phyloP scores from a whole-genome alignment of 1,140 invertebrate genomes.

The Drusus annulatus region DNA sequence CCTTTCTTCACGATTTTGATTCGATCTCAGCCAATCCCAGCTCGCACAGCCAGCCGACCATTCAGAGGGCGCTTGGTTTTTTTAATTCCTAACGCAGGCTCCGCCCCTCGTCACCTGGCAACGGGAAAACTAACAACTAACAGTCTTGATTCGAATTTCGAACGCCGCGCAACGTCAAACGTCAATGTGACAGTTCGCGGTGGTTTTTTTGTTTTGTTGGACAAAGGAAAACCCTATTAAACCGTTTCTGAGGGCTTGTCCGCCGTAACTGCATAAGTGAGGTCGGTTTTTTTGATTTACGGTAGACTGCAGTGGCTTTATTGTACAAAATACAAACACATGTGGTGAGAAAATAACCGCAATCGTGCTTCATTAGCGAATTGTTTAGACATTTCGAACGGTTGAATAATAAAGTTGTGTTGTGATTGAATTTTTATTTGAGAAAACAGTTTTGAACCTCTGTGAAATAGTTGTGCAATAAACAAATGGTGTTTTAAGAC shows the following conservation, averaged over 20 bases:
- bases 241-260: not conserved
- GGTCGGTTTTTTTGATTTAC: not conserved
- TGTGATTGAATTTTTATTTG: too few species aligned
- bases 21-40: not conserved
- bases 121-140: slow-evolving; percentile 13
- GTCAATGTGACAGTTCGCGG: slow-evolving; percentile 15
- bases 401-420: too few species aligned
- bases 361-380: too few species aligned
- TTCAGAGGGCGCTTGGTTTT: not conserved
- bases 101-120: slow-evolving; percentile 33
- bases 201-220: slow-evolving; percentile 23
- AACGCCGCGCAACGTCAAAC: slow-evolving; percentile 29
- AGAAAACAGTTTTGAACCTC: too few species aligned
- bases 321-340: too few species aligned
- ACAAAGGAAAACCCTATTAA: not conserved
- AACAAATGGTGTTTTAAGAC: too few species aligned
- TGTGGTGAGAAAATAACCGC: too few species aligned
- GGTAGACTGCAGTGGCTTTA: too few species aligned
- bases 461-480: too few species aligned
- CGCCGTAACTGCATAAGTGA: not conserved
- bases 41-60: not conserved
- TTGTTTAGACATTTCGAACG: too few species aligned
- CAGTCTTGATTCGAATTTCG: slow-evolving; percentile 45
- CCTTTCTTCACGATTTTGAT: not conserved
- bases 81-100: slow-evolving; percentile 14